Conservation (phyloP, 1,140 invertebrate species). For the Euglossa dilemma region DNA sequence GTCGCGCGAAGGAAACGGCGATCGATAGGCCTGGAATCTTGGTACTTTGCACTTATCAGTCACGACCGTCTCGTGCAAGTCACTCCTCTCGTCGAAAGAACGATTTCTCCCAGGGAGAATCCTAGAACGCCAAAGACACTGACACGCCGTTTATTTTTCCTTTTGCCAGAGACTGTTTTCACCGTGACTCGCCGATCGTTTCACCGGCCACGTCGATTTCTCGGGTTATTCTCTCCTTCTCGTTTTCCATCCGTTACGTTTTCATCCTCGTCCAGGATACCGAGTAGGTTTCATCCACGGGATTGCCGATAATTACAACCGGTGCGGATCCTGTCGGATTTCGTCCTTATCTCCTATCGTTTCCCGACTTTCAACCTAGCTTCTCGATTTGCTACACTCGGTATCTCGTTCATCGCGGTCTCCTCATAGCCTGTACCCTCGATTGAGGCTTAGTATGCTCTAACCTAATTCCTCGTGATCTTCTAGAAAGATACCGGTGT, state of each 20-base stretch:
- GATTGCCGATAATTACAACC: neutral
- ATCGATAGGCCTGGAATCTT: conserved; percentile 3
- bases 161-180: conserved; percentile 12
- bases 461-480: too few species aligned
- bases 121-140: neutral
- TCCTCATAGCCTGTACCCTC: too few species aligned
- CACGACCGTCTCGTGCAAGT: neutral
- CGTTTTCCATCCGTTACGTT: neutral
- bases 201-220: neutral
- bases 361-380: neutral
- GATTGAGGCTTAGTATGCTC: too few species aligned
- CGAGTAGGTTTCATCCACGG: too few species aligned
- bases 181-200: conserved; percentile 12
- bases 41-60: neutral
- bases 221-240: neutral
- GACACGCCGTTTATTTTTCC: neutral
- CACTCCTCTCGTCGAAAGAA: neutral
- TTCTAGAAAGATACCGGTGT: too few species aligned
- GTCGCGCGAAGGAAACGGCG: neutral
- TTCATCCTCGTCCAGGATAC: neutral
- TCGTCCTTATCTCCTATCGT: too few species aligned
- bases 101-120: neutral
- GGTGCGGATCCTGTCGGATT: neutral
- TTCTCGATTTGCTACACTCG: neutral
- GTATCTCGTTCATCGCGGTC: too few species aligned